phyloP scores from a whole-genome alignment of 2,888 invertebrate genomes.

The Agonopterix alstromeriana region DNA sequence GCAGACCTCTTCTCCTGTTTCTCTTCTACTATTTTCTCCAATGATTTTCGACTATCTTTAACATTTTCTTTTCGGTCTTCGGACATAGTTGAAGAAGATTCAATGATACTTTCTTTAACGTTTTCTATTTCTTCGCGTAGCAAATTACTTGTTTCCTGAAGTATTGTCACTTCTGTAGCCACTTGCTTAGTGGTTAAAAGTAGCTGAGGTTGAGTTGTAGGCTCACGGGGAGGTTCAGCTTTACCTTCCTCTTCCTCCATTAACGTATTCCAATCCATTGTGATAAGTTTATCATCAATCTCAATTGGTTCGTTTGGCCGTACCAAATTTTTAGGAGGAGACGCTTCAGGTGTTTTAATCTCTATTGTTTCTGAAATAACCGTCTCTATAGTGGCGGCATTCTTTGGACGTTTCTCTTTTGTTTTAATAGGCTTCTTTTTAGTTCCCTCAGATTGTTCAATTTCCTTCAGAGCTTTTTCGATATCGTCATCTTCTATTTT shows the following conservation, averaged over 20 bases:
- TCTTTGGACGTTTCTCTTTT: slow-evolving; percentile 9
- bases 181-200: slow-evolving; percentile 28
- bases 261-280: slow-evolving; percentile 61
- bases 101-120: not conserved
- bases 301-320: not conserved
- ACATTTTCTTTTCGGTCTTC: not conserved
- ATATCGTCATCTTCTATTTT: slow-evolving; percentile 40
- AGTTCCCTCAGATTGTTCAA: slow-evolving; percentile 27
- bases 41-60: not conserved
- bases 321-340: too few relatives aligned
- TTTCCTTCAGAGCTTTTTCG: slow-evolving; percentile 42
- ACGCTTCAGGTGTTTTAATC: too few relatives aligned
- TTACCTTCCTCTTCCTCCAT: slow-evolving; percentile 56
- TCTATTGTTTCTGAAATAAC: too few relatives aligned
- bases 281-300: slow-evolving; percentile 15
- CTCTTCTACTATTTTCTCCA: not conserved
- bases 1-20: slow-evolving; percentile 13
- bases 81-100: not conserved
- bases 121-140: not conserved
- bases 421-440: slow-evolving; percentile 22
- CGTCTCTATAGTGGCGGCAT: not conserved
- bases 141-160: slow-evolving; percentile 33
- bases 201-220: slow-evolving; percentile 25
- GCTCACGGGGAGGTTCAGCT: slow-evolving; percentile 31
- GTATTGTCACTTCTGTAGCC: slow-evolving; percentile 62